These are phyloP conservation scores for Harpalus rufipes DNA, from an alignment of 2,888 invertebrate genomes.

Conservation along the genomic window DNA sequence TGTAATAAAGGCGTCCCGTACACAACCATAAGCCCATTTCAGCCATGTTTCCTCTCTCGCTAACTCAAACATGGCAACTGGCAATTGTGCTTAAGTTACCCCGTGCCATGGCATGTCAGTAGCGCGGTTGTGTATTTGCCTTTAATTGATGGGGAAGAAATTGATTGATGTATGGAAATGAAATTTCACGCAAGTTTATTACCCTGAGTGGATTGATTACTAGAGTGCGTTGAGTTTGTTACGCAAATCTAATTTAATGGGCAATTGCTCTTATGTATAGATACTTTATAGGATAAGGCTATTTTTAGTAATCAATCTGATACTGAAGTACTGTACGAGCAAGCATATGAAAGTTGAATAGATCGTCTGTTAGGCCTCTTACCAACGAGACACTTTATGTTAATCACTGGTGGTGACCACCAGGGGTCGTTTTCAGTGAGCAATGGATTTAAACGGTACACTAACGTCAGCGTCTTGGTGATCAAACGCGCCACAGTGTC, in stretches of 20 bases:
- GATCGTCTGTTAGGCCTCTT: too few species aligned
- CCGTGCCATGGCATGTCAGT: background rate
- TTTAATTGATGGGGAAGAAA: constrained; percentile 40
- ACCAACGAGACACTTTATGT: too few species aligned
- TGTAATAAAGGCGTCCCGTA: constrained; percentile 42
- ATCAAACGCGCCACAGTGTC: too few species aligned
- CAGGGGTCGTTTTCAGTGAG: too few species aligned
- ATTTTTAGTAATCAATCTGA: too few species aligned
- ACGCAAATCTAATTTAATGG: background rate
- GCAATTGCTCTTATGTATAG: background rate
- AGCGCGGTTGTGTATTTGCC: constrained; percentile 38
- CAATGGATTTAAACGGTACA: too few species aligned
- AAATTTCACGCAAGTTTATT: constrained; percentile 15
- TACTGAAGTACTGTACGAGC: too few species aligned
- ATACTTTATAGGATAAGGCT: background rate
- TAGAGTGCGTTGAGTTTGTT: background rate
- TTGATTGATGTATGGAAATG: constrained; percentile 36
- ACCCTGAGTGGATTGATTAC: constrained; percentile 3
- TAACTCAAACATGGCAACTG: background rate
- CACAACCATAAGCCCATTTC: constrained; percentile 2
- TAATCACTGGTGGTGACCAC: too few species aligned
- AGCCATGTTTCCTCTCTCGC: constrained; percentile 7
- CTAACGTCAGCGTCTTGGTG: too few species aligned
- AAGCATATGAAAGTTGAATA: too few species aligned
- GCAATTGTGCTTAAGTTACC: constrained; percentile 15